Evolutionary conservation across 1,140 invertebrate genomes (phyloP).

Genomic region (Zaprionus gabonicus): DNA sequence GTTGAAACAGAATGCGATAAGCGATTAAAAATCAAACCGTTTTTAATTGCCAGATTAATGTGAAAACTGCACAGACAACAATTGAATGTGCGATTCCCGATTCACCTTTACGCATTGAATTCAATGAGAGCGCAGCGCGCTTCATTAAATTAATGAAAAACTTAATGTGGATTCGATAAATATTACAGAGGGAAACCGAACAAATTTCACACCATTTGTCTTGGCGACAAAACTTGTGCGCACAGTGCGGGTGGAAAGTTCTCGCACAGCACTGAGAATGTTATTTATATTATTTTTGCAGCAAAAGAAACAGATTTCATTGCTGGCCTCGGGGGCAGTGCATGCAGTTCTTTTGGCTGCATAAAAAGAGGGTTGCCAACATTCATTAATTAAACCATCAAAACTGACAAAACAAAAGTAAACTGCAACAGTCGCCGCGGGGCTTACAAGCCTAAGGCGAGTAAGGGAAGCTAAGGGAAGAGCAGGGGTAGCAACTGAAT

Average conservation of each 20-base stretch:
- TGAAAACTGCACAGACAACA: neutral
- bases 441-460: slow-evolving; percentile 1
- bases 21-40: slow-evolving; percentile 36
- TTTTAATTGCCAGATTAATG: slow-evolving; percentile 48
- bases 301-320: neutral
- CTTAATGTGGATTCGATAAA: neutral
- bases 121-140: slow-evolving; percentile 9
- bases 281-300: slow-evolving; percentile 4
- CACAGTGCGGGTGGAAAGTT: neutral
- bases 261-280: neutral
- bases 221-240: slow-evolving; percentile 1
- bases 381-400: slow-evolving; percentile 31
- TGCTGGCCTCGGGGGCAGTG: neutral
- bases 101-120: slow-evolving; percentile 5
- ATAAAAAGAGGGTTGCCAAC: slow-evolving; percentile 19
- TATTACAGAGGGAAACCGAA: neutral
- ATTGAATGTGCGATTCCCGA: slow-evolving; percentile 2
- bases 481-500: neutral
- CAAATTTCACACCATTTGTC: slow-evolving; percentile 7
- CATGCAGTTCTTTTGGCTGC: neutral
- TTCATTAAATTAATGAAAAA: slow-evolving; percentile 1
- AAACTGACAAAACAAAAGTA: slow-evolving; percentile 19
- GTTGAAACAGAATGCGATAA: slow-evolving; percentile 17
- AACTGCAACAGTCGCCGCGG: slow-evolving; percentile 10
- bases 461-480: too few relatives aligned